Base-by-base conservation (phyloP, 2,797 vertebrate species). In the Hapalemur alaotrensis region DNA sequence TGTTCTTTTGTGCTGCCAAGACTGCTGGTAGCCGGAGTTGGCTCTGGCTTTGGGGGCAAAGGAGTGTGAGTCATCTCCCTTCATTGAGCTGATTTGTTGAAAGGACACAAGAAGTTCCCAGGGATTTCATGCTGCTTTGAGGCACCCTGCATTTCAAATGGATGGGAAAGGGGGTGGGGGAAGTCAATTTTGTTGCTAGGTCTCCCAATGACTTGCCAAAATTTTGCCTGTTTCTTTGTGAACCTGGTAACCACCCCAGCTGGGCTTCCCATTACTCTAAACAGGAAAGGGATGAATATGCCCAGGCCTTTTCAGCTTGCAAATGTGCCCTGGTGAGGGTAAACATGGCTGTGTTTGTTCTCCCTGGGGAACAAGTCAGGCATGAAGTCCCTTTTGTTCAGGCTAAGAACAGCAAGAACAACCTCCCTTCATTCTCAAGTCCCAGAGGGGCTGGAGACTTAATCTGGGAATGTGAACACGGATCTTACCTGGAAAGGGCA, bases 321-420 rank as follows among this genome's bases (percentile, higher is more conserved):
- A 70, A 97, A 81, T 96, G 92, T 97, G 76, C 83, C 54, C 69
- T 94, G 84, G 93, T 94, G 81, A 97, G 91, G 89, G 95, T 85
- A 97, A 97, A 97, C 97, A 97, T 94, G 96, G 41, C 91, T 88
- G 23, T 97, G 67, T 97, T 97, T 97, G 93, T 95, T 97, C 94
- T 97, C 91, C 89, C 91, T 76, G 35, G 91, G 96, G 93, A 97
- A 95, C 94, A 85, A 97, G 84, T 94, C 94, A 90, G 57, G 94
- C 94, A 94, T 93, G 91, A 97, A 94, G 86, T 92, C 70, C 48
- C 86, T 97, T 98, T 98, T 97, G 87, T 97, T 96, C 72, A 82
- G 72, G 48, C 43, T 41, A 57, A 87, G 75, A 85, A 78, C 63
- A 90, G 63, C 23, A 52, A 84, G 70, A 85, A 78, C 57, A 90